Conservation (phyloP, 2,113 vertebrate genomes). For the Dicrurus megarhynchus region DNA sequence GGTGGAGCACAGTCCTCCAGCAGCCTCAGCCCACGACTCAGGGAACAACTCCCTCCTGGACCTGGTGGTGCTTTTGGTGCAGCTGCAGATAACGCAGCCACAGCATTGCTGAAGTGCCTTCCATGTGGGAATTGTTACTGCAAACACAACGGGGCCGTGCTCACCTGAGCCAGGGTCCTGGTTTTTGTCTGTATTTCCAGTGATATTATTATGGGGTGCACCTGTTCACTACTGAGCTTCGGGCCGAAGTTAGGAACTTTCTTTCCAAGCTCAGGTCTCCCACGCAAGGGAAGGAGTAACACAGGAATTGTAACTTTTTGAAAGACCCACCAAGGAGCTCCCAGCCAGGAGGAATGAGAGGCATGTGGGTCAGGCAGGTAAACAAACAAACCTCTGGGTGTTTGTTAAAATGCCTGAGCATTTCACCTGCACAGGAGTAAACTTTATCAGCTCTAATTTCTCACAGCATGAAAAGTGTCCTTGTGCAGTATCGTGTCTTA, state of each 20-base stretch:
- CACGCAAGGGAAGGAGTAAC: neutral
- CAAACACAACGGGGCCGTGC: no score
- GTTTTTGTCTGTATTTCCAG: fast-evolving
- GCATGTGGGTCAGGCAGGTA: slow-evolving; percentile 60
- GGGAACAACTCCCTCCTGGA: neutral
- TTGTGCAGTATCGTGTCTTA: neutral
- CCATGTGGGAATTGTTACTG: neutral
- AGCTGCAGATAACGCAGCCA: neutral
- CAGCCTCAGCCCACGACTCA: fast-evolving
- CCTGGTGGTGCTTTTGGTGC: neutral
- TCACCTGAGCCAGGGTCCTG: neutral
- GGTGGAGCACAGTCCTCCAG: neutral
- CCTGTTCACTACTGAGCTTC: neutral
- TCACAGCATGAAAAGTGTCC: neutral
- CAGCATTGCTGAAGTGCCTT: neutral
- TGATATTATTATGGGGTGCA: fast-evolving
- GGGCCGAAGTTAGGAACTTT: neutral
- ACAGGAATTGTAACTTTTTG: neutral
- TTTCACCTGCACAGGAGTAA: slow-evolving; percentile 10
- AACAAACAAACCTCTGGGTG: slow-evolving; percentile 52
- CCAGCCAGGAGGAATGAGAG: slow-evolving; percentile 46
- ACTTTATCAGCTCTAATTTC: neutral
- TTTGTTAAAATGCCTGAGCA: slow-evolving; percentile 47
- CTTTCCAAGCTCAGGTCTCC: neutral
- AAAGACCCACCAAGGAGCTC: neutral